Evolutionary conservation across 2,888 invertebrate species (phyloP).

Genomic region (Corythucha ciliata): DNA sequence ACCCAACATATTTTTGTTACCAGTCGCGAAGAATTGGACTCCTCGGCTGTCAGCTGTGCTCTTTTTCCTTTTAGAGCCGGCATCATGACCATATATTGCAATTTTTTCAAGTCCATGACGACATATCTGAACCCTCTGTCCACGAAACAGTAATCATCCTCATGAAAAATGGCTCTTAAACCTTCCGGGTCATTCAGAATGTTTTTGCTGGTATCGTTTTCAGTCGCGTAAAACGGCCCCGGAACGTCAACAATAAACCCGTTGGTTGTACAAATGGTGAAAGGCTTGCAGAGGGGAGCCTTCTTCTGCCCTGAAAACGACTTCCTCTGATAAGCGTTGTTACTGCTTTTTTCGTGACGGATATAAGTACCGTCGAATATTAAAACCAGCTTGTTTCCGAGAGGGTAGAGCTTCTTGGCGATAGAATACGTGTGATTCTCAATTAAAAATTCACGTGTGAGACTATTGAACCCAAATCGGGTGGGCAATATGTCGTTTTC

Average conservation of each 20-base stretch:
- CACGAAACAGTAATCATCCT: conserved; percentile 31
- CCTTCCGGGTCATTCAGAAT: conserved; percentile 30
- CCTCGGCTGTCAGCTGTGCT: too few relatives aligned
- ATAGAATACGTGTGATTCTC: too few relatives aligned
- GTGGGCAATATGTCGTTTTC: too few relatives aligned
- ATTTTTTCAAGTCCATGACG: not conserved
- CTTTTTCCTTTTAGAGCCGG: conserved; percentile 36
- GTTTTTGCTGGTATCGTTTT: conserved; percentile 33
- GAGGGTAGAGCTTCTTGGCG: not conserved
- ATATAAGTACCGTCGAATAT: conserved; percentile 31
- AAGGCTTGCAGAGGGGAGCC: conserved; percentile 35
- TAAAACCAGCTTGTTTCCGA: conserved; percentile 16
- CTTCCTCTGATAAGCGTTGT: conserved; percentile 31
- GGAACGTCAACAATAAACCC: conserved; percentile 33
- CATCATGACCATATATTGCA: conserved; percentile 32
- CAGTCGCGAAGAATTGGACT: too few relatives aligned
- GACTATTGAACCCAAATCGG: too few relatives aligned
- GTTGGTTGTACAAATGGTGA: conserved; percentile 35
- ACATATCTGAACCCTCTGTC: conserved; percentile 36
- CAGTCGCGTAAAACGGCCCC: conserved; percentile 32
- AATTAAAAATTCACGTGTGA: conserved; percentile 1
- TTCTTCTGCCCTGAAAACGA: conserved; percentile 34
- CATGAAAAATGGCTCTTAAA: conserved; percentile 26
- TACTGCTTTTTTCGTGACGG: conserved; percentile 31
- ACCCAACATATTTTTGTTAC: too few relatives aligned